A percentile compares a stretch with the other conserved stretches of the same genome.
These are phyloP conservation scores for Theretra japonica DNA, from an alignment of 2,888 invertebrate genomes.

Conservation along the genomic window DNA sequence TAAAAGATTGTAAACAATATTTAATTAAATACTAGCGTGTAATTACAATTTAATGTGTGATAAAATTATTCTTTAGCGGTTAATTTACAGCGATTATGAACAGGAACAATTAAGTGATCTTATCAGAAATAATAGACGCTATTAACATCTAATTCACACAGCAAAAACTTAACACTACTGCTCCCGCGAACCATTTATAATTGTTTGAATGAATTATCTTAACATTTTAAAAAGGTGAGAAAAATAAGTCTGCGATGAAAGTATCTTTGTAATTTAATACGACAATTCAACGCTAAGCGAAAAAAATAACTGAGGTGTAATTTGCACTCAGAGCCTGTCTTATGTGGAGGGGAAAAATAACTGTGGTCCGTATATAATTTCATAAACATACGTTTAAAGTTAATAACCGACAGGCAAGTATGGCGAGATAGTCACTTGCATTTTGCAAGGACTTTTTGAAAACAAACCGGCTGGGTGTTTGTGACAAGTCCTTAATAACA, in stretches of 20 bases:
- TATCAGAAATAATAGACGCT: conserved; percentile 58
- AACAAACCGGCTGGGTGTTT: background rate
- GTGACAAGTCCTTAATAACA: background rate
- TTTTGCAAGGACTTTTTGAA: background rate
- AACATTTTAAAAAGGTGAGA: conserved; percentile 33
- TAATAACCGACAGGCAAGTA: conserved; percentile 9
- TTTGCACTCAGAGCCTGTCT: conserved; percentile 21
- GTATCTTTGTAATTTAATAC: conserved; percentile 22
- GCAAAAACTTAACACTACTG: background rate
- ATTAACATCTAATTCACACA: conserved; percentile 61
- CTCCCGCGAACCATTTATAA: background rate
- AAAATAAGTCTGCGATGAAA: conserved; percentile 35
- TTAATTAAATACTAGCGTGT: background rate
- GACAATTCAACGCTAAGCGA: conserved; percentile 21
- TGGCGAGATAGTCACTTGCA: background rate
- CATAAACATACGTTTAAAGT: conserved; percentile 1
- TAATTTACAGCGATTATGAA: background rate
- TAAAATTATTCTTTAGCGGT: background rate
- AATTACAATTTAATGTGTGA: background rate
- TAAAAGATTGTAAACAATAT: background rate
- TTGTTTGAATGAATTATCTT: conserved; percentile 1
- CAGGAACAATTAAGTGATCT: conserved; percentile 1
- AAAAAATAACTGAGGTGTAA: conserved; percentile 15
- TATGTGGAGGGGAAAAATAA: background rate
- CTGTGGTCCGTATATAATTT: background rate